These are phyloP conservation scores for Odontomyia ornata DNA, from an alignment of 2,888 invertebrate species.

Conservation along the genomic window DNA sequence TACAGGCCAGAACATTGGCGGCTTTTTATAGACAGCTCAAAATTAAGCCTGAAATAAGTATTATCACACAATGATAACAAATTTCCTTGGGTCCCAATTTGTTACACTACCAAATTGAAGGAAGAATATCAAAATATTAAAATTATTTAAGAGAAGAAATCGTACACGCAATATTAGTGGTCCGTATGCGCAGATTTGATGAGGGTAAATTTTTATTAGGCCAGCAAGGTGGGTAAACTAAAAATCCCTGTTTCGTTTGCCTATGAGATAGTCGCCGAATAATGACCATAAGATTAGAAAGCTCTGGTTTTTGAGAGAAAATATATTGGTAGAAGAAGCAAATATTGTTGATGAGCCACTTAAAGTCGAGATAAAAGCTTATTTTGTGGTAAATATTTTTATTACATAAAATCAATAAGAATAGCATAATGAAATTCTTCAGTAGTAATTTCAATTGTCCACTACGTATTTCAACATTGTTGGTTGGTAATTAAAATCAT, in stretches of 20 bases:
- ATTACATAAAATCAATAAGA: no score
- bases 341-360: background rate
- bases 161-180: background rate
- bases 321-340: background rate
- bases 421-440: no score
- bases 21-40: background rate
- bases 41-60: background rate
- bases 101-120: background rate
- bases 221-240: background rate
- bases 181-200: background rate
- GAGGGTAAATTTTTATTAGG: background rate
- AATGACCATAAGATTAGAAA: background rate
- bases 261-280: background rate
- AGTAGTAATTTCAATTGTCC: no score
- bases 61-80: background rate
- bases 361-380: background rate
- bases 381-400: no score
- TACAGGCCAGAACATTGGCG: background rate
- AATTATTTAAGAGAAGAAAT: background rate
- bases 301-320: background rate
- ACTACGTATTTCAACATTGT: no score
- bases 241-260: background rate
- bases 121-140: constrained; percentile 1
- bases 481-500: no score
- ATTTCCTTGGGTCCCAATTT: background rate